Percentiles rank a stretch among this genome's conserved stretches.
phyloP scores from a whole-genome alignment of 2,113 vertebrate genomes.

The Sardina pilchardus region DNA sequence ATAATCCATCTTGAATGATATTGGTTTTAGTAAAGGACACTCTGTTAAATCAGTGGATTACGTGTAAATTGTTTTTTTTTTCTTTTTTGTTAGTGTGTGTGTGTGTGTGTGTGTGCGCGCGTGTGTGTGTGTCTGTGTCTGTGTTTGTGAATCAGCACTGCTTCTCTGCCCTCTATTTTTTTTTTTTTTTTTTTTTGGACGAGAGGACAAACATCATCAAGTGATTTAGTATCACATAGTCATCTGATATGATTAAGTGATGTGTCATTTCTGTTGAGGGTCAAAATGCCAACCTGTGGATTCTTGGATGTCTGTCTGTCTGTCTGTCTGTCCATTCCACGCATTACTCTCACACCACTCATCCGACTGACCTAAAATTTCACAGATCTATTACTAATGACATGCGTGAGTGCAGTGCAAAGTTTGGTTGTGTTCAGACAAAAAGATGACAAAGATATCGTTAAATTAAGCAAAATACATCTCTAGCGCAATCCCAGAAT shows the following conservation, averaged over 20 bases:
- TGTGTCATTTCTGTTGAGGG: not conserved
- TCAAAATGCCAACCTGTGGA: not conserved
- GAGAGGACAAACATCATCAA: constrained; percentile 8
- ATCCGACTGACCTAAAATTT: too few species aligned
- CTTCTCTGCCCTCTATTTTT: not conserved
- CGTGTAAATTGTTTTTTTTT: not conserved
- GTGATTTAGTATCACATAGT: not conserved
- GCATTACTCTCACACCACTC: too few species aligned
- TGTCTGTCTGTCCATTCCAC: too few species aligned
- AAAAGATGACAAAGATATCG: too few species aligned
- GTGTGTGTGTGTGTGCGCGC: not conserved
- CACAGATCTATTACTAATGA: too few species aligned
- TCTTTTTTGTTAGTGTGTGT: not conserved
- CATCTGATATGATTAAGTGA: not conserved
- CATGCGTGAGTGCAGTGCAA: too few species aligned
- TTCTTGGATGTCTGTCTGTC: too few species aligned
- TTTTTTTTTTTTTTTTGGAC: not conserved
- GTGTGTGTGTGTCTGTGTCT: not conserved
- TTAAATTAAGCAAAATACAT: too few species aligned
- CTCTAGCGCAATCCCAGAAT: too few species aligned
- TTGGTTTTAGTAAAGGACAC: constrained; percentile 55
- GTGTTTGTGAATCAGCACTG: not conserved
- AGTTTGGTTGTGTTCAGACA: too few species aligned
- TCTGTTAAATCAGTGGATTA: constrained; percentile 56
- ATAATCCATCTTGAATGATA: constrained; percentile 72